Base-by-base conservation (phyloP, 2,888 invertebrate genomes). In the Tachina grossa region DNA sequence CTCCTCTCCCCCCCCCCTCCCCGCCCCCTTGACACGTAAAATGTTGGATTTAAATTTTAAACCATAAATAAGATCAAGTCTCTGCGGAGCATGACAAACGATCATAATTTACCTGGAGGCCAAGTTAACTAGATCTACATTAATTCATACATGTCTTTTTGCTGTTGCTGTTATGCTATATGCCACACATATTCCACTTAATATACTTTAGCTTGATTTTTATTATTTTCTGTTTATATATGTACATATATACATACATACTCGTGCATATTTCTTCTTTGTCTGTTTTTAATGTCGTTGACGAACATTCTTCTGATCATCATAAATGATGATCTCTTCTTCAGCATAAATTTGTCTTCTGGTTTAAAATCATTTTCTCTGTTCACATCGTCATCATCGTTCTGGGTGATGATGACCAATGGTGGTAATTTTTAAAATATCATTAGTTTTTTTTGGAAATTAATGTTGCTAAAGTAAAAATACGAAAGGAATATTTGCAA, bases 31-130 rank as follows among this genome's bases (percentile, higher is more conserved):
- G 72, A 65, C 61, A 66, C 55, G 59, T 75, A 72, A 83, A 80
- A 72, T 31, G 47, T 66, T 76, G 53, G 45, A 16, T 55, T 69
- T 85, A 57, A 43, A 51, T 22, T 61, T 69, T 85, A 57, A 43
- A 51, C 22, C 49, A 72, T 43, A 84, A 82, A 74, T 66, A 71
- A 76, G 59, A 76, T 66, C 59, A 79, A 75, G 76, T 59, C 86
- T 75, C 65, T 75, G 68, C 76, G 77, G 69, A 83, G 84, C 87
- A 86, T 87, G 87, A 86, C 87, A 87, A 87, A 84, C 87, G 83
- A 87, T 87, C 87, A 87, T 87, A 85, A 87, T 82, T 87, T 85
- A 84, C 71, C 81, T 76, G 53, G 66, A 80, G 85, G 82, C 83
- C 47, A 80, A 69, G 31, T 68, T 61, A 61, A 68, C n/a, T 22